Conservation (phyloP, 2,888 invertebrate species). For the Adelphocoris suturalis region DNA sequence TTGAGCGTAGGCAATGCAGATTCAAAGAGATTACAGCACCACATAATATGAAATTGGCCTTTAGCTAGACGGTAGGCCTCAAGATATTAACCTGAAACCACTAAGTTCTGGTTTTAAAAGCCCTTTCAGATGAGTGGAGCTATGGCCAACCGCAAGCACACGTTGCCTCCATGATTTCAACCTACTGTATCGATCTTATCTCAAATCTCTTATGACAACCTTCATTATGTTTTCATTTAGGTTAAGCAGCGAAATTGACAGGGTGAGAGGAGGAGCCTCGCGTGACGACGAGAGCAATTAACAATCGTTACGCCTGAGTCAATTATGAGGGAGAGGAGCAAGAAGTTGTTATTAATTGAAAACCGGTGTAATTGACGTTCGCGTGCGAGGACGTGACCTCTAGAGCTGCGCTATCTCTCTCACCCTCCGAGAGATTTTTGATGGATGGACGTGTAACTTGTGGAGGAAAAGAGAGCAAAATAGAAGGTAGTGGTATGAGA, state of each 20-base stretch:
- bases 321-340: constrained; percentile 55
- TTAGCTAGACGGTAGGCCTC: too few species aligned
- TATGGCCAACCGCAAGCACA: too few species aligned
- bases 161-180: too few species aligned
- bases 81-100: too few species aligned
- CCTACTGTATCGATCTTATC: too few species aligned
- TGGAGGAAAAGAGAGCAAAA: not conserved
- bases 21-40: too few species aligned
- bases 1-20: too few species aligned
- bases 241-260: not conserved
- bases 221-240: constrained; percentile 11
- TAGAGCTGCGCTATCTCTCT: constrained; percentile 3
- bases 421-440: constrained; percentile 11
- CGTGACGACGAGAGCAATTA: constrained; percentile 59
- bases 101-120: too few species aligned
- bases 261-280: not conserved
- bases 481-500: too few species aligned
- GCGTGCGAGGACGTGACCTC: constrained; percentile 5
- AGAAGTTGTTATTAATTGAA: constrained; percentile 67
- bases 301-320: constrained; percentile 64
- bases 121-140: too few species aligned
- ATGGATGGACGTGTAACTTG: constrained; percentile 49
- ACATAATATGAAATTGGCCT: too few species aligned
- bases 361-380: constrained; percentile 55
- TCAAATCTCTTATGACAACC: not conserved